Conservation (phyloP, 2,113 vertebrate species). For the Pelusios castaneus region DNA sequence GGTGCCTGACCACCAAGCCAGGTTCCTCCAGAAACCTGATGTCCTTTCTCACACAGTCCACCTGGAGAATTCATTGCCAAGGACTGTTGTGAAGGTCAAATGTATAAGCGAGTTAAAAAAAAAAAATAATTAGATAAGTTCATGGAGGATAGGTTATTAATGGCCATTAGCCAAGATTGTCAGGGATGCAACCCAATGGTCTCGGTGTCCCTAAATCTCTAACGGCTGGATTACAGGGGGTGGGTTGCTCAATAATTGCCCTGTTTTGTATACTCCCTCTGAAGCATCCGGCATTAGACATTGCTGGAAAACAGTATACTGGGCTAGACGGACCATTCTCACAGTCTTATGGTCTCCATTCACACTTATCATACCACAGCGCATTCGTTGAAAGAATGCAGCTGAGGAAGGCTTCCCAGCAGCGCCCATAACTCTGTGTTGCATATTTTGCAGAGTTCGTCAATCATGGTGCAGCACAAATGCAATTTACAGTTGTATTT, state of each 20-base stretch:
- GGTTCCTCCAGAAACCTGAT: not conserved
- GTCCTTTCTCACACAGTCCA: not conserved
- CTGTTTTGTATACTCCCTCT: not conserved
- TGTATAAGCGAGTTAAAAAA: not conserved
- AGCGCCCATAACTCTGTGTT: rapidly evolving
- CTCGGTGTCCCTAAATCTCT: not conserved
- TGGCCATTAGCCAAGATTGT: not conserved
- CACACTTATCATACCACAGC: not conserved
- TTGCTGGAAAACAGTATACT: not conserved
- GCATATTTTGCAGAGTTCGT: rapidly evolving
- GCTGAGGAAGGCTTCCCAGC: not conserved
- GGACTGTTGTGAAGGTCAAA: not conserved
- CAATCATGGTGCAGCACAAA: not conserved
- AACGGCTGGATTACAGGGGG: not conserved
- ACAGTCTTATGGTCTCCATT: not conserved
- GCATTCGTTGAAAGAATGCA: not conserved
- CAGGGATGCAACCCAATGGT: not conserved
- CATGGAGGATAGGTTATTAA: not conserved
- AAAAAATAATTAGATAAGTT: not conserved
- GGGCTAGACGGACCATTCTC: not conserved
- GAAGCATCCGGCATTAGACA: not conserved
- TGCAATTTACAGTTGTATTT: rapidly evolving
- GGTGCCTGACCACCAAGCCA: not conserved
- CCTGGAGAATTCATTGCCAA: not conserved
- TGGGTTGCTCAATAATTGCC: not conserved